Conservation (phyloP, 1,140 invertebrate genomes). For the Caenorhabditis elegans region DNA sequence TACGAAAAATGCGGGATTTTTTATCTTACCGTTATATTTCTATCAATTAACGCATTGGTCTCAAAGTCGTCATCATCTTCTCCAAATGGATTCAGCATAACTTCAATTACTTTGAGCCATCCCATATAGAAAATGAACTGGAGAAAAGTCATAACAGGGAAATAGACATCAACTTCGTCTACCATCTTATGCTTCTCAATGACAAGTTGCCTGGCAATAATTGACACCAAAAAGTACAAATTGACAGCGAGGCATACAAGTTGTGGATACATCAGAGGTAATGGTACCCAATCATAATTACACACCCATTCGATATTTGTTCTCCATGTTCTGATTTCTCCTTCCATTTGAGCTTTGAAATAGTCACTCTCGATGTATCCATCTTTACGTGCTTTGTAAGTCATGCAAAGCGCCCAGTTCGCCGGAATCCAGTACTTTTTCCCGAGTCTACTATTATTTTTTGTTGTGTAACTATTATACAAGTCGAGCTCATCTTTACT, state of each 20-base stretch:
- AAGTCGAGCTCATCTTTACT: slow-evolving; percentile 49
- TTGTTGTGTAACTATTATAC: slow-evolving; percentile 52
- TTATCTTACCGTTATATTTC: slow-evolving; percentile 45
- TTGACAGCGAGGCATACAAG: slow-evolving; percentile 63
- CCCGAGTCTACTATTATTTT: slow-evolving; percentile 1
- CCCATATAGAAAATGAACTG: slow-evolving; percentile 91
- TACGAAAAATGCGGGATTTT: too few species aligned
- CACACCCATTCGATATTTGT: slow-evolving; percentile 53
- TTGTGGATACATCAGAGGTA: slow-evolving; percentile 67
- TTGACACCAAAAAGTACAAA: slow-evolving; percentile 60
- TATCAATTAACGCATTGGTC: slow-evolving; percentile 49
- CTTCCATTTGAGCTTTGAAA: slow-evolving; percentile 52
- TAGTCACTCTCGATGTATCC: slow-evolving; percentile 61
- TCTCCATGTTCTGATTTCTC: slow-evolving; percentile 35
- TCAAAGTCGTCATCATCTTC: slow-evolving; percentile 74
- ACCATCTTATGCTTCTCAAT: slow-evolving; percentile 27
- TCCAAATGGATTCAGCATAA: slow-evolving; percentile 86
- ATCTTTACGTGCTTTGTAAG: slow-evolving; percentile 56
- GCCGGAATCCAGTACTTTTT: slow-evolving; percentile 59
- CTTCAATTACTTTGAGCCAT: slow-evolving; percentile 80
- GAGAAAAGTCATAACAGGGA: slow-evolving; percentile 83
- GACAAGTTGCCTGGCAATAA: slow-evolving; percentile 58
- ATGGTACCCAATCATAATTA: slow-evolving; percentile 65
- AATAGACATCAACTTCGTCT: slow-evolving; percentile 75
- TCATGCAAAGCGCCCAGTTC: slow-evolving; percentile 54